These are phyloP conservation scores for Moxostoma hubbsi DNA, from an alignment of 2,797 vertebrate species.

Conservation along the genomic window DNA sequence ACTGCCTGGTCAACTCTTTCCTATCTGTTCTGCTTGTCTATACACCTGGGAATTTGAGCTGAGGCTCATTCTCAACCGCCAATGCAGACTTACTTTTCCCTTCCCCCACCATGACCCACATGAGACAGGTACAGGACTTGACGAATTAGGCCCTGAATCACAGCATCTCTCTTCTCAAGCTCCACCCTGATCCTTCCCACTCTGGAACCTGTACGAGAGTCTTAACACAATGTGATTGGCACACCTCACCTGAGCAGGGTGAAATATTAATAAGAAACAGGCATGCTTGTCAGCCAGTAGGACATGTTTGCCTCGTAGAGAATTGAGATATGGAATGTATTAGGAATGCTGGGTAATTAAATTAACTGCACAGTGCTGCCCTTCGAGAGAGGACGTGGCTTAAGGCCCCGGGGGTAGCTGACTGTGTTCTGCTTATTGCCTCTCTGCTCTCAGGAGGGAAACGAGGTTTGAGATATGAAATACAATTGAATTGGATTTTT, in stretches of 20 bases:
- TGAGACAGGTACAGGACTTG: constrained; percentile 55
- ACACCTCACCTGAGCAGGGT: constrained; percentile 48
- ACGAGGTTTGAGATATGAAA: constrained; percentile 27
- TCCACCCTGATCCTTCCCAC: constrained; percentile 24
- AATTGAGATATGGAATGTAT: constrained; percentile 30
- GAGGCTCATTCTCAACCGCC: constrained; percentile 40
- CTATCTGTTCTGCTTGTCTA: constrained; percentile 9
- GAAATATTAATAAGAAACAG: constrained; percentile 57
- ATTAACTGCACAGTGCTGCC: constrained; percentile 25
- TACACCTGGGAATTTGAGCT: constrained; percentile 43
- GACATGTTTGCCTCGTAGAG: constrained; percentile 50
- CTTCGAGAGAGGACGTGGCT: constrained; percentile 44
- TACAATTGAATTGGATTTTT: background rate
- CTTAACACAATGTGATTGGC: constrained; percentile 29
- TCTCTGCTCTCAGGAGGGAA: constrained; percentile 27
- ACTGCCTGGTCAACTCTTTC: constrained; percentile 25
- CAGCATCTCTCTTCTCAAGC: constrained; percentile 7
- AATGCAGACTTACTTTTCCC: constrained; percentile 19
- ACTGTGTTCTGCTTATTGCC: constrained; percentile 37
- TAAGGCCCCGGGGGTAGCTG: constrained; percentile 26
- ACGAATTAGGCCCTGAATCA: constrained; percentile 54
- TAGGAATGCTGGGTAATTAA: constrained; percentile 54
- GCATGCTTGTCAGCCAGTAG: constrained; percentile 26
- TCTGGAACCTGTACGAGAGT: background rate
- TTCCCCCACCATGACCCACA: constrained; percentile 59